Conservation (phyloP, 1,140 invertebrate species). For the Campodea augens region DNA sequence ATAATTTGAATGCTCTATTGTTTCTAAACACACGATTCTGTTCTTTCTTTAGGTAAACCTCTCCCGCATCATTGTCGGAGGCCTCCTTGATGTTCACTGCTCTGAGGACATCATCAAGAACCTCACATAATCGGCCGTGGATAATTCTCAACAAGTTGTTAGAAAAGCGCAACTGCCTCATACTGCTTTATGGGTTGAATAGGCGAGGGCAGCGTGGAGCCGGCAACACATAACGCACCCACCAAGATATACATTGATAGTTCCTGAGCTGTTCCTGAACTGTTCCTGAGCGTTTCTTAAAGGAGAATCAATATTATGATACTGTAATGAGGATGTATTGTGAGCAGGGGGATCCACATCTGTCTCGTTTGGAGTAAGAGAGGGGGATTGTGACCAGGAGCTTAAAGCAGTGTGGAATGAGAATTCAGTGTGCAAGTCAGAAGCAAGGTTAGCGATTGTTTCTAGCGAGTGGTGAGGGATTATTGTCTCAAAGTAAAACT, state of each 20-base stretch:
- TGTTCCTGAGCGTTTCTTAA: conserved; percentile 93
- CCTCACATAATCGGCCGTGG: conserved; percentile 85
- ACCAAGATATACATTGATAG: conserved; percentile 99
- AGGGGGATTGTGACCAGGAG: conserved; percentile 92
- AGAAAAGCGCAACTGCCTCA: conserved; percentile 90
- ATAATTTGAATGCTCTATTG: not conserved
- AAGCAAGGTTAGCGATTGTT: conserved; percentile 45
- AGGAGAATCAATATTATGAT: conserved; percentile 85
- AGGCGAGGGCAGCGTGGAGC: conserved; percentile 87
- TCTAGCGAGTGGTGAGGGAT: too few relatives aligned
- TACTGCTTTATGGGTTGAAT: conserved; percentile 94
- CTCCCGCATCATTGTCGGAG: conserved; percentile 88
- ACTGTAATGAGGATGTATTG: conserved; percentile 98
- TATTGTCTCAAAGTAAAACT: too few relatives aligned
- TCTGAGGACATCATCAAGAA: conserved; percentile 99
- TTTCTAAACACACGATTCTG: conserved; percentile 4
- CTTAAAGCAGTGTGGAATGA: conserved; percentile 97
- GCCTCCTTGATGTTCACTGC: conserved; percentile 93
- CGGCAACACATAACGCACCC: conserved; percentile 95
- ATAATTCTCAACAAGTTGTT: conserved; percentile 98
- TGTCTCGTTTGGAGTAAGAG: conserved; percentile 97
- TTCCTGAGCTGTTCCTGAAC: too few relatives aligned
- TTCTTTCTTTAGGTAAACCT: conserved; percentile 64
- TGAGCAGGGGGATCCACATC: conserved; percentile 96
- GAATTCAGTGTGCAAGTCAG: conserved; percentile 95